Base-by-base conservation (phyloP, 2,888 invertebrate species). In the Oligia fasciuncula region DNA sequence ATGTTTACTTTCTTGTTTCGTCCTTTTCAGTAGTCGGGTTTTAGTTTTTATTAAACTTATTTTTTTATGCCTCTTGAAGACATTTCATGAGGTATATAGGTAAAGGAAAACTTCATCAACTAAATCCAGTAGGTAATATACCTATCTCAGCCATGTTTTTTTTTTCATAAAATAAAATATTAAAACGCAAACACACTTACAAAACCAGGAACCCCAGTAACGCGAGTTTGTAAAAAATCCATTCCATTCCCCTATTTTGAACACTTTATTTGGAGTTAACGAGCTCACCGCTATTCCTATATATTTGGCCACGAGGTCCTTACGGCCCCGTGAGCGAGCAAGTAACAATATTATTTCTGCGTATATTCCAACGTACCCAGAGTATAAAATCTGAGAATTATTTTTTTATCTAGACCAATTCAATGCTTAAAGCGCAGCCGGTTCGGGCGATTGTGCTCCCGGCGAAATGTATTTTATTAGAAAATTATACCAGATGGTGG, bases 401-500 rank as follows among this genome's bases (percentile, higher is more conserved):
- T 60, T 82, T 78, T 84, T 83, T 77, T 73, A 68, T 66, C 70
- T 67, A 69, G 67, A 66, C 43, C 62, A 69, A 77, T 86, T 75
- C 75, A 83, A 73, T 79, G 67, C 66, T 86, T 11, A 77, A 77
- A 83, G 19, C 72, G 66, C 74, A 79, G 68, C 77, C 73, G 70
- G 80, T 60, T n/a, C 71, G 1, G 29, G 60, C 43, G 63, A 78
- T 81, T 85, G 72, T 73, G 63, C 66, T 67, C 60, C 60, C 40
- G 65, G 69, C 13, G 23, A 73, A 76, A 82, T 73, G 73, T 78
- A 82, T 87, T 85, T 85, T 77, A 86, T 82, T 85, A 23, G 76
- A 80, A 87, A 82, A 85, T 84, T 81, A 87, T 79, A 65, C 85
- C 69, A 71, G 66, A 51, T 67, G 46, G 70, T 67, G 46, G 19